phyloP scores from a whole-genome alignment of 2,797 vertebrate species.

The Clarias laeviceps region DNA sequence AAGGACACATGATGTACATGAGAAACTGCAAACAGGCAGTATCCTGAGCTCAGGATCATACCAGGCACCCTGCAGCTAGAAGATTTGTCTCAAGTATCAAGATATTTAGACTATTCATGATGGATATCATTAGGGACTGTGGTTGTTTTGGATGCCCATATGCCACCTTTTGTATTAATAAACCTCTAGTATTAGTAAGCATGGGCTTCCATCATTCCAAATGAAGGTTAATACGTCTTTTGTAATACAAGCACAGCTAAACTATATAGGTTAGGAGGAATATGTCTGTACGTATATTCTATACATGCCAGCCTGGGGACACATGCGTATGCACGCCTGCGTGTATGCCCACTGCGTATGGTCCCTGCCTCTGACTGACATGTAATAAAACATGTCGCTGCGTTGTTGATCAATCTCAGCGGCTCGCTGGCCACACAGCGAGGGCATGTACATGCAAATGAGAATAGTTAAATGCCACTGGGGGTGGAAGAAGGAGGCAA shows the following conservation, averaged over 20 bases:
- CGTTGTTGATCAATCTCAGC: constrained; percentile 93
- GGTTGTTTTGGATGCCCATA: not conserved
- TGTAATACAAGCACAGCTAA: not conserved
- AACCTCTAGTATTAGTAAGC: too few species aligned
- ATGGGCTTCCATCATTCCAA: not conserved
- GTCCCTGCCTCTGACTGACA: constrained; percentile 69
- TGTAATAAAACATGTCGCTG: constrained; percentile 91
- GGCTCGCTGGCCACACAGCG: constrained; percentile 87
- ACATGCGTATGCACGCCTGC: constrained; percentile 20
- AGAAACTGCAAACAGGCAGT: not conserved
- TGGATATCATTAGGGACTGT: not conserved
- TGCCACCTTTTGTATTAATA: not conserved
- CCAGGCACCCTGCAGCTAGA: constrained; percentile 2
- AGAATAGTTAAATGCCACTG: constrained; percentile 91
- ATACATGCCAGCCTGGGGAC: constrained; percentile 16
- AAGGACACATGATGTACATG: not conserved
- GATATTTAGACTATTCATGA: not conserved
- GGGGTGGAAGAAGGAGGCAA: constrained; percentile 75
- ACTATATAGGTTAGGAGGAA: not conserved
- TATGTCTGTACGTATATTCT: constrained; percentile 39
- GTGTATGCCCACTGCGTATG: constrained; percentile 54
- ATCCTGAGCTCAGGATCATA: not conserved
- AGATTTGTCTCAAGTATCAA: constrained; percentile 1
- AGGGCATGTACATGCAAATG: constrained; percentile 99
- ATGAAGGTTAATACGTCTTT: not conserved